Evolutionary conservation across 2,797 vertebrate genomes (phyloP).

Genomic region (Tragelaphus eurycerus): DNA sequence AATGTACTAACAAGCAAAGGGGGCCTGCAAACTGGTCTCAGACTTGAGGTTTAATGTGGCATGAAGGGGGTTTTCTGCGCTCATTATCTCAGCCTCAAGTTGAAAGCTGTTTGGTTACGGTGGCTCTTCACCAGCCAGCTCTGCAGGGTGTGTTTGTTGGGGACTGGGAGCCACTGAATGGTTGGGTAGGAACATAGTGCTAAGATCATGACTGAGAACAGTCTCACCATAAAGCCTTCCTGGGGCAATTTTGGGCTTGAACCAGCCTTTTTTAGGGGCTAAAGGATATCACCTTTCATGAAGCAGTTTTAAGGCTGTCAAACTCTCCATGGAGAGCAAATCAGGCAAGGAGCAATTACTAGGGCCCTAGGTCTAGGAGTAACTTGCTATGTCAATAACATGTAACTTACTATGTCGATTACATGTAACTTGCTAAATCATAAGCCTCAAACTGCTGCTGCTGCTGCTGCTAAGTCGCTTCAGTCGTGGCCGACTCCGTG

Average conservation of each 20-base stretch:
- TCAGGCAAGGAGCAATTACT: neutral
- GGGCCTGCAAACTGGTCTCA: neutral
- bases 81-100: neutral
- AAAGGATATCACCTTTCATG: neutral
- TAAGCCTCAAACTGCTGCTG: neutral
- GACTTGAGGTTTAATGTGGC: neutral
- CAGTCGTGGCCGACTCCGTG: too few relatives aligned
- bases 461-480: too few relatives aligned
- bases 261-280: conserved; percentile 2
- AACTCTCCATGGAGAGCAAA: neutral
- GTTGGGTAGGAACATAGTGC: neutral
- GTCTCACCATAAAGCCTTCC: neutral
- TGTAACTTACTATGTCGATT: neutral
- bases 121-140: neutral
- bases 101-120: neutral
- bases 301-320: neutral
- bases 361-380: neutral
- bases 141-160: neutral
- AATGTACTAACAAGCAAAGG: neutral
- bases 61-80: neutral
- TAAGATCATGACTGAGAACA: neutral
- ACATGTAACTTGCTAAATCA: neutral
- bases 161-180: neutral
- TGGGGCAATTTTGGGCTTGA: neutral
- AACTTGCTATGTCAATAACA: neutral